Evolutionary conservation across 2,113 vertebrate species (phyloP).

Genomic region (Gallinago media): DNA sequence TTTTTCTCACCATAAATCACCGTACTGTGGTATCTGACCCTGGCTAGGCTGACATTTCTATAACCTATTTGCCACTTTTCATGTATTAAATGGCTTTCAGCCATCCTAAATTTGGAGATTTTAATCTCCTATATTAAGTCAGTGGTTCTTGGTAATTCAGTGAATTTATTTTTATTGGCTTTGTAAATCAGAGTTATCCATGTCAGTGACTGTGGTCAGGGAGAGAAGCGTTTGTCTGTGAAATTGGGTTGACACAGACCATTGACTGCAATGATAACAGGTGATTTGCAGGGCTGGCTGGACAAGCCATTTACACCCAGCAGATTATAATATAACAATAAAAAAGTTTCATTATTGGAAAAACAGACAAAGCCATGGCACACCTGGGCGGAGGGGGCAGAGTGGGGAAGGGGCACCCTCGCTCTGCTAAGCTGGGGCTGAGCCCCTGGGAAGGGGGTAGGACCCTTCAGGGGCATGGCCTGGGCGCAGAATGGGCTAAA

Average conservation of each 20-base stretch:
- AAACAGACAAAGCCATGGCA: neutral
- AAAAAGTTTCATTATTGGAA: constrained; percentile 37
- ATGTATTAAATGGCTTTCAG: constrained; percentile 61
- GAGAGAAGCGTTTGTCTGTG: constrained; percentile 83
- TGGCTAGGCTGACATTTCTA: constrained; percentile 41
- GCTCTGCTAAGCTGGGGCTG: accelerated
- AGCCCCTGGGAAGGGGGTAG: neutral
- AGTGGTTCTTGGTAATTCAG: constrained; percentile 70
- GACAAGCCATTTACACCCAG: constrained; percentile 65
- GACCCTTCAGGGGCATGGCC: neutral
- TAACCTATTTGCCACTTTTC: constrained; percentile 55
- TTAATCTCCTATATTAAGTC: constrained; percentile 79
- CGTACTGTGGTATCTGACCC: neutral
- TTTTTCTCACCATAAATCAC: constrained; percentile 42
- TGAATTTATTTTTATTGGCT: constrained; percentile 80
- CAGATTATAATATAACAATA: constrained; percentile 69
- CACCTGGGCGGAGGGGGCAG: neutral
- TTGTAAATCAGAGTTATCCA: constrained; percentile 83
- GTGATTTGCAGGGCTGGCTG: constrained; percentile 78
- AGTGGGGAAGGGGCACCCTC: accelerated
- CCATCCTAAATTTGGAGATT: constrained; percentile 66
- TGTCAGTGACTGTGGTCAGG: constrained; percentile 71
- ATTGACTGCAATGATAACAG: constrained; percentile 78
- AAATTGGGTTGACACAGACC: constrained; percentile 86
- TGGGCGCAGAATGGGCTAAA: neutral